Conservation (phyloP, 2,113 vertebrate species). For the Corythaixoides concolor region DNA sequence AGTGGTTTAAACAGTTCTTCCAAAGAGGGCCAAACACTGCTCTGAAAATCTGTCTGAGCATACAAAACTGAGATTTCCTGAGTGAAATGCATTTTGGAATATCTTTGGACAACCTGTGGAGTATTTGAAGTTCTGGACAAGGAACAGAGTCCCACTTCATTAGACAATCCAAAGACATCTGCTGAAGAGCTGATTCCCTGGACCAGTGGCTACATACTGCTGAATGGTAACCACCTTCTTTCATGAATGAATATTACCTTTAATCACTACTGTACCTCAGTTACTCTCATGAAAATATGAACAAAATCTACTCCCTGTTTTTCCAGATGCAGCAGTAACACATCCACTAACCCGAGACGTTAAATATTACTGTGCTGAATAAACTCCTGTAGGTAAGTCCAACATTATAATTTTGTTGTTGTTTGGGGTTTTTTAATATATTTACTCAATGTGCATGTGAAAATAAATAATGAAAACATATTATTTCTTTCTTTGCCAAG, state of each 20-base stretch:
- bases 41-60: not conserved
- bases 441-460: not conserved
- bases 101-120: not conserved
- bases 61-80: not conserved
- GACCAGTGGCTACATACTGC: not conserved
- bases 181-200: not conserved
- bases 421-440: not conserved
- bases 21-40: not conserved
- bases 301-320: not conserved
- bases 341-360: not conserved
- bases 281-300: not conserved
- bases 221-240: not conserved
- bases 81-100: not conserved
- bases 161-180: not conserved
- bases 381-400: not conserved
- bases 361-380: not conserved
- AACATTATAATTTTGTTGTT: not conserved
- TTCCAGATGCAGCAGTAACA: not conserved
- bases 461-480: not conserved
- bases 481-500: not conserved
- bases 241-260: not conserved
- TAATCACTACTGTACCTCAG: not conserved
- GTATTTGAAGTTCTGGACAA: not conserved
- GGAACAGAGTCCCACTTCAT: not conserved
- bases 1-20: not conserved